These are phyloP conservation scores for Pholis gunnellus DNA, from an alignment of 2,113 vertebrate species.

Conservation along the genomic window DNA sequence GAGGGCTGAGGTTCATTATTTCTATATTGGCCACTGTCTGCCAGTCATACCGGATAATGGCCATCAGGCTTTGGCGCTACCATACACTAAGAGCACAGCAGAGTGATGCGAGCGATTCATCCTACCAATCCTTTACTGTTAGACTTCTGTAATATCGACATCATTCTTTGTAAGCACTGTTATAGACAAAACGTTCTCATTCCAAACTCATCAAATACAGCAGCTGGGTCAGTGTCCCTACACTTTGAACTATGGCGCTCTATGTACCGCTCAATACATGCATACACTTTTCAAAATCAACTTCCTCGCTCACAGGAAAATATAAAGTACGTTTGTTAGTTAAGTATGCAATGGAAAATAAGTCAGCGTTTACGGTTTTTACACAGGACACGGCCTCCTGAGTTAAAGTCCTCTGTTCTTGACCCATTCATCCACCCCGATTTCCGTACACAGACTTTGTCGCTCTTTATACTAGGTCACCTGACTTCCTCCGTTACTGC, in stretches of 20 bases:
- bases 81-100: conserved; percentile 32
- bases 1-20: conserved; percentile 63
- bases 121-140: neutral
- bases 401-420: neutral
- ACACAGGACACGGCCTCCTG: neutral
- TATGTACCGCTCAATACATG: neutral
- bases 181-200: neutral
- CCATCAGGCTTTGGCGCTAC: conserved; percentile 25
- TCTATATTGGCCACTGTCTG: conserved; percentile 31
- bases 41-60: conserved; percentile 13
- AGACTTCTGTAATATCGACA: neutral
- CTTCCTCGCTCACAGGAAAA: neutral
- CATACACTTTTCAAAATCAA: neutral
- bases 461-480: neutral
- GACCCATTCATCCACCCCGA: neutral
- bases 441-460: neutral
- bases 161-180: neutral
- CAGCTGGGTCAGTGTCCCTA: neutral
- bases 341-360: neutral
- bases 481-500: neutral
- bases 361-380: neutral
- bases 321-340: neutral
- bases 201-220: neutral
- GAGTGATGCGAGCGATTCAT: conserved; percentile 37
- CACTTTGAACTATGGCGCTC: neutral